Percentiles rank a stretch among this genome's conserved stretches.
Conservation (phyloP, 1,140 invertebrate genomes). For the Lineus longissimus region DNA sequence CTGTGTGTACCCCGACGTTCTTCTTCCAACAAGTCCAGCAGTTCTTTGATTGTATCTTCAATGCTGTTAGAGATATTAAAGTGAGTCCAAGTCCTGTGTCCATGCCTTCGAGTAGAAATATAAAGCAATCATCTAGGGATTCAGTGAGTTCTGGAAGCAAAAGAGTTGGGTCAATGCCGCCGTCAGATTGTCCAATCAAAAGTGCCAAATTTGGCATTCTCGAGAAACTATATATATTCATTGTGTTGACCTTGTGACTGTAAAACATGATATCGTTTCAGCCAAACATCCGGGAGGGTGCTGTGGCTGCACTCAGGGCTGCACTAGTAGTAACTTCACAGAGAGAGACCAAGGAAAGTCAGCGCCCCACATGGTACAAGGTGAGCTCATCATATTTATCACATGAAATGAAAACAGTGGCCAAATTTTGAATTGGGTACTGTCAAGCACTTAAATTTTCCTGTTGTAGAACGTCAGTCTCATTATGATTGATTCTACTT, state of each 20-base stretch:
- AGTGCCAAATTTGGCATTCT: no score
- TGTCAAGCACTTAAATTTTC: no score
- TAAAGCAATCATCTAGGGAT: no score
- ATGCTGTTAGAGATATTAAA: slow-evolving; percentile 87
- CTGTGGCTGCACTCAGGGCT: slow-evolving; percentile 85
- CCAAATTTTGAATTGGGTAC: background rate
- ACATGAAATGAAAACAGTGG: background rate
- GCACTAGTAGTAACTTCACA: slow-evolving; percentile 91
- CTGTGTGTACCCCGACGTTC: slow-evolving; percentile 92
- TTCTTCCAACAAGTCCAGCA: slow-evolving; percentile 96
- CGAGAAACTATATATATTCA: no score
- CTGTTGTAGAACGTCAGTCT: no score
- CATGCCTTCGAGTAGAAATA: no score
- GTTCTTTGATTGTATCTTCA: slow-evolving; percentile 92
- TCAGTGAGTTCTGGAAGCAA: no score
- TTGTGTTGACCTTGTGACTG: no score
- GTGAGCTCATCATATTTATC: slow-evolving; percentile 27
- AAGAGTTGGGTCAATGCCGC: no score
- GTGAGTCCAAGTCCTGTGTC: slow-evolving; percentile 35
- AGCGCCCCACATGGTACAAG: slow-evolving; percentile 81
- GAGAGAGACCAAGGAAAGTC: slow-evolving; percentile 86
- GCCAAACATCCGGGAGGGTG: slow-evolving; percentile 84
- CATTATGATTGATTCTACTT: no score
- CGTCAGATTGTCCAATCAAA: no score
- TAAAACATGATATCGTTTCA: slow-evolving; percentile 22